Base-by-base conservation (phyloP, 1,140 invertebrate species). In the Drosophila cardini region DNA sequence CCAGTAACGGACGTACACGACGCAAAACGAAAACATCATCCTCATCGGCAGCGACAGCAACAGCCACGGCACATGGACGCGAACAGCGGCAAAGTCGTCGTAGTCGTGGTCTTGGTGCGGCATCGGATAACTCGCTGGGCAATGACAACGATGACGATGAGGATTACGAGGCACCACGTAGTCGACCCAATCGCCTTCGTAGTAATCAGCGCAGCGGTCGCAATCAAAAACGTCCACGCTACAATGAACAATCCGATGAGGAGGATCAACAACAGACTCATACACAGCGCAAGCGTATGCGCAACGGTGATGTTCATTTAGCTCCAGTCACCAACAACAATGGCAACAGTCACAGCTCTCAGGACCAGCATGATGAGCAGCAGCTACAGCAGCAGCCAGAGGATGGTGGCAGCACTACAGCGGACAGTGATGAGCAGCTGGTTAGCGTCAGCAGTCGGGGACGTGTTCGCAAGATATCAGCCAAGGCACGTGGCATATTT, bases 391-490 rank as follows among this genome's bases (percentile, higher is more conserved):
- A 38, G 7, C 48, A n/a, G 7, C 16, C 10, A 0, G 57, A 76
- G 6, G 18, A 67, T 15, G 75, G 63, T 57, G 80, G 80, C 21
- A 86, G 67, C 61, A 86, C 84, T 38, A 90, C 82, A 1, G 90
- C 53, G 38, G 84, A 93, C 53, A 91, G 91, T 13, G 92, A 93
- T 18, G 92, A 90, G 30, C 92, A 92, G 80, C 81, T 94, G 81
- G 93, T 95, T 77, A 94, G 94, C 93, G 93, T 96, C 36, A 98
- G 97, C 92, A 97, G 96, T 82, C 94, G 97, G 34, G 97, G 97
- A 5, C 94, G 97, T 38, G 94, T 98, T 40, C 94, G 97, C 26
- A 96, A 96, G 92, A 94, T 97, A 58, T 97, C 96, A 5, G 94
- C 96, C 26, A 94, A 96, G 89, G 96, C 96, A 30, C 93, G 95